phyloP scores from a whole-genome alignment of 2,113 vertebrate genomes.

The Lynx canadensis region DNA sequence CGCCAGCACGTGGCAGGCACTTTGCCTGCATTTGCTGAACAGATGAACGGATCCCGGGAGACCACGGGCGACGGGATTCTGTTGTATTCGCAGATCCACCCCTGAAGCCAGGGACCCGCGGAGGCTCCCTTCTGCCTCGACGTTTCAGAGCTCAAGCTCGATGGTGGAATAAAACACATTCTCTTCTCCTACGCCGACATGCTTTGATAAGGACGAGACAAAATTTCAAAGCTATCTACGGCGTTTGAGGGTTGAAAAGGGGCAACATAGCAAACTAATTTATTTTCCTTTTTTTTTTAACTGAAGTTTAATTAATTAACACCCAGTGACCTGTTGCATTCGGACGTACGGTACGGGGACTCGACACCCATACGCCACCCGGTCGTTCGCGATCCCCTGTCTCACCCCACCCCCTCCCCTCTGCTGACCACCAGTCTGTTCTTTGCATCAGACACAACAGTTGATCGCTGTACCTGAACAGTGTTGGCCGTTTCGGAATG shows the following conservation, averaged over 20 bases:
- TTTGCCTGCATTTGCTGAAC: too few species aligned
- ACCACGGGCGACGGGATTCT: not conserved
- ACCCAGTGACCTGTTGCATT: not conserved
- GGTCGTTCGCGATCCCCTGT: not conserved
- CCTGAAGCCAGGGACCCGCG: too few species aligned
- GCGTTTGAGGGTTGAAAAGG: not conserved
- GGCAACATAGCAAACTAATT: not conserved
- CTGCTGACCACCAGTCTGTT: not conserved
- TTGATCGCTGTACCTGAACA: not conserved
- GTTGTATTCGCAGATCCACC: not conserved
- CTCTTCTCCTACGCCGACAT: not conserved
- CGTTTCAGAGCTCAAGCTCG: not conserved
- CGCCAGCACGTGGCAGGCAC: not conserved
- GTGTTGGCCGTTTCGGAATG: too few species aligned
- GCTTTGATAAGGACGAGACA: not conserved
- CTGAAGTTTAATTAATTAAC: not conserved
- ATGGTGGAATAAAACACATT: not conserved
- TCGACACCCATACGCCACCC: not conserved
- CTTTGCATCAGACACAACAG: too few species aligned
- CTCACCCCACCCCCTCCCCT: not conserved
- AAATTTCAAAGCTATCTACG: not conserved
- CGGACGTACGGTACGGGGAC: not conserved
- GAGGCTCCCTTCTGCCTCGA: not conserved
- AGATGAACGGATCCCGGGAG: not conserved
- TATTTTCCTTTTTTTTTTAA: not conserved